Conservation (phyloP, 37 sponge, comb jelly and placozoan species). For the Aphrocallistes beatrix region DNA sequence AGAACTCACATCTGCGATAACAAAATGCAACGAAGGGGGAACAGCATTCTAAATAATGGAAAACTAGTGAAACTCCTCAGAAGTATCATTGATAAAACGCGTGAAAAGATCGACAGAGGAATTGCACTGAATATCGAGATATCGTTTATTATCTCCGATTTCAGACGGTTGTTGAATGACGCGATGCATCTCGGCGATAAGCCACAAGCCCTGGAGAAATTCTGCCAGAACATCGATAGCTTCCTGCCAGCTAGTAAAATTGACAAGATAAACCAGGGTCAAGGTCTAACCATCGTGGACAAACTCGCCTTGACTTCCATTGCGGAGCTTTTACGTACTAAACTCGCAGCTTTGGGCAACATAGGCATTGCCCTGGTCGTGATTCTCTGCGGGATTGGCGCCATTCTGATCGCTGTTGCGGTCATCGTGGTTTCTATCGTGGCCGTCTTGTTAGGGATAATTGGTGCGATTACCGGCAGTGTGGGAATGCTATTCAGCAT, state of each 20-base stretch:
- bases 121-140: background rate
- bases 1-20: background rate
- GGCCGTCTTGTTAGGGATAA: background rate
- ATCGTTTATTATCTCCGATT: background rate
- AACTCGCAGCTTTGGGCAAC: background rate
- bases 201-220: background rate
- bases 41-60: background rate
- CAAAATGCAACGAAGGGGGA: background rate
- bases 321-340: background rate
- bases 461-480: background rate
- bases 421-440: background rate
- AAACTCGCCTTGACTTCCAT: background rate
- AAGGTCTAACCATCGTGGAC: background rate
- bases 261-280: too few species aligned
- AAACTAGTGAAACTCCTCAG: background rate
- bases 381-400: background rate
- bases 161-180: background rate
- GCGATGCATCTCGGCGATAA: background rate
- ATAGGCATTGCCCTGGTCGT: background rate
- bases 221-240: background rate
- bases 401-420: background rate
- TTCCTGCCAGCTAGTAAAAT: background rate
- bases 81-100: background rate
- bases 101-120: background rate
- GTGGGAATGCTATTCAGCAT: background rate